Evolutionary conservation across 1,140 invertebrate species (phyloP).

Genomic region (Bombus pyrosoma): DNA sequence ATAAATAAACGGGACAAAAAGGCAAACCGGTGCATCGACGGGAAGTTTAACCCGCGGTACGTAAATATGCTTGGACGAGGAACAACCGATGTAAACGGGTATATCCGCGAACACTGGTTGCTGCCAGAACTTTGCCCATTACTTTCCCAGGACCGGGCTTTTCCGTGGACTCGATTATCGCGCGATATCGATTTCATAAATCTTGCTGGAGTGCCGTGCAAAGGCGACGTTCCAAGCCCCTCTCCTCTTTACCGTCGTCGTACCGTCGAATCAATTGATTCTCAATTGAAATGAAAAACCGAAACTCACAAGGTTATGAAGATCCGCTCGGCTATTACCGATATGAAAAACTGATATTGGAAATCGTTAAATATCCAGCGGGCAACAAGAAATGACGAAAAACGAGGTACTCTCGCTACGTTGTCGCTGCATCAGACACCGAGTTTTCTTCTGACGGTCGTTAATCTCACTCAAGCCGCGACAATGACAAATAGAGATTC

Average conservation of each 20-base stretch:
- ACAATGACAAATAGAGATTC: slow-evolving; percentile 58
- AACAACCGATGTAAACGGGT: neutral
- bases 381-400: neutral
- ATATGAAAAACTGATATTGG: slow-evolving; percentile 16
- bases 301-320: neutral
- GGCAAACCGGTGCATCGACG: neutral
- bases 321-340: too few species aligned
- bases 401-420: neutral
- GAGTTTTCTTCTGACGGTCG: slow-evolving; percentile 30
- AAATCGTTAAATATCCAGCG: slow-evolving; percentile 23
- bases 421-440: slow-evolving; percentile 11
- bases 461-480: slow-evolving; percentile 49
- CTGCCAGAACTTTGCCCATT: slow-evolving; percentile 38
- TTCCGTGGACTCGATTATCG: slow-evolving; percentile 38
- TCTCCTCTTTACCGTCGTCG: neutral
- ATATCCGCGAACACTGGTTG: slow-evolving; percentile 21
- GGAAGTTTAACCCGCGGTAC: neutral
- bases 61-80: neutral
- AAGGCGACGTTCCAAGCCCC: too few species aligned
- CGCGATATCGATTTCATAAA: slow-evolving; percentile 34
- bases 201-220: neutral
- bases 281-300: neutral
- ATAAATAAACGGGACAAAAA: neutral
- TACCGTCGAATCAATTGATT: neutral
- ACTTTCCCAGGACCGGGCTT: slow-evolving; percentile 9